Evolutionary conservation across 1,140 invertebrate species (phyloP), one percentile per base, ranked within the genome.

Genomic region (Anoplophora glabripennis): DNA sequence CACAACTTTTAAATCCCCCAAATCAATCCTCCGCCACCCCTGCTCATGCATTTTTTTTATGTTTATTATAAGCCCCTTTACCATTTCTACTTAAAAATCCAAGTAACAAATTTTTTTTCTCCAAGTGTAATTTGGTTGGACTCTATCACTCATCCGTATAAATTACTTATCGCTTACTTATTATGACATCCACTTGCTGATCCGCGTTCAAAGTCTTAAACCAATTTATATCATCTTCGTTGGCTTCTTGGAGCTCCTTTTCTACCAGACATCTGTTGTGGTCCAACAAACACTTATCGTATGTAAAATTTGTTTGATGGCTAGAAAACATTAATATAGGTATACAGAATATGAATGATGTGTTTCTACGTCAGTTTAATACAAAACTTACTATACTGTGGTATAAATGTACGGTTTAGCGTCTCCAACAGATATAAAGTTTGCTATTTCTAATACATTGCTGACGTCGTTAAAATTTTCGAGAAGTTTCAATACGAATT

Each of bases 231-330:
- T 54, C 52, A 28, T 11, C 34, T 8, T 42, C 40, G n/a, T 42
- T 44, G 15, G 52, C 33, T 54, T 54, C 52, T 18, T 40, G 7
- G 11, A 54, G 15, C 34, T 21, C 37, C 12, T 54, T 54, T 33
- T 44, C 21, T 14, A 33, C 38, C 7, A 54, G n/a, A 38, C 42
- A 44, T 41, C 52, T 54, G 21, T 54, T 17, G 12, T 54, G 52
- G 44, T 54, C 52, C 14, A 42, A 12, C 12, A 42, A 10, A 33
- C 42, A n/a, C 34, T 54, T 54, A 12, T 54, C 52, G 14, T 54
- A 34, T 11, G 35, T 40, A 33, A 54, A 54, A 28, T 54, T 54
- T 7, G 52, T 54, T 44, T 54, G 38, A 28, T 28, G 21, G 21
- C 21, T 28, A 28, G 21, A 28, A 28, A 28, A 28, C 5, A 28